Evolutionary conservation across 1,140 invertebrate genomes (phyloP).

Genomic region (Saccostrea echinata): DNA sequence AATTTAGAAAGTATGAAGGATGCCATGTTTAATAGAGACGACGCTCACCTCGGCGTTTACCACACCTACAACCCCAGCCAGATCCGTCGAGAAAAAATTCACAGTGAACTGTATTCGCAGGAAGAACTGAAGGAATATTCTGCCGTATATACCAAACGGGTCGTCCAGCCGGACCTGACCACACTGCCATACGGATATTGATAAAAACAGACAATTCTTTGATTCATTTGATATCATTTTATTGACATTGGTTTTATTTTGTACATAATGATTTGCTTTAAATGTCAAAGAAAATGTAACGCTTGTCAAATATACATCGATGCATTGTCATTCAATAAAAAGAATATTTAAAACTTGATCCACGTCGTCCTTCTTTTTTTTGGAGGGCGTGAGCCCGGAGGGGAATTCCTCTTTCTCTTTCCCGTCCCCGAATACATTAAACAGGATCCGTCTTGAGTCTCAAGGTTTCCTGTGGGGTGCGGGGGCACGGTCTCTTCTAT

Average conservation of each 20-base stretch:
- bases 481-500: background rate
- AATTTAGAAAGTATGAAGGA: slow-evolving; percentile 45
- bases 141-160: slow-evolving; percentile 50
- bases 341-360: too few relatives aligned
- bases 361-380: slow-evolving; percentile 27
- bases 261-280: background rate
- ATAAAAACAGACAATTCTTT: background rate
- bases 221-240: background rate
- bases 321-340: too few relatives aligned
- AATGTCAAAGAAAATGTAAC: background rate
- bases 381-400: background rate
- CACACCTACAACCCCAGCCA: slow-evolving; percentile 11
- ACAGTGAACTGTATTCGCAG: slow-evolving; percentile 31
- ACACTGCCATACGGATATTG: slow-evolving; percentile 46
- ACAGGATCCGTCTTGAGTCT: background rate
- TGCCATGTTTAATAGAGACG: slow-evolving; percentile 14
- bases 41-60: background rate
- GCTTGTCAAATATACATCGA: too few relatives aligned
- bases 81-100: slow-evolving; percentile 40
- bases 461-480: background rate
- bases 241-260: slow-evolving; percentile 37
- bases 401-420: slow-evolving; percentile 18
- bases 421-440: background rate
- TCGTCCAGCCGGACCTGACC: background rate
- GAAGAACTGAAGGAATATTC: slow-evolving; percentile 44